Conservation (phyloP, 2,888 invertebrate species). For the Mongoloraphidia duomilia region DNA sequence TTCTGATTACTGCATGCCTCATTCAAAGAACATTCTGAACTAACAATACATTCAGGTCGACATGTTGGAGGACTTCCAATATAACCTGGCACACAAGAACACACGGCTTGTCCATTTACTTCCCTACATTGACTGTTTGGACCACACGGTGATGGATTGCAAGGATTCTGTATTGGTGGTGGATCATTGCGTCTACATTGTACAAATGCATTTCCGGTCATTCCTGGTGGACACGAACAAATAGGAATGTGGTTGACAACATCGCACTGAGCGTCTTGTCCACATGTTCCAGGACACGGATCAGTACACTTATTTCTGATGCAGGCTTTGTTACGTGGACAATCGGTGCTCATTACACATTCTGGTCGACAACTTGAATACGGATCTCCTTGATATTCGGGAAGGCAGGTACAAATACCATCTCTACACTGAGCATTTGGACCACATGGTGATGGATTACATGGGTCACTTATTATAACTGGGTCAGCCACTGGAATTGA, state of each 20-base stretch:
- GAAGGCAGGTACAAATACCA: slow-evolving; percentile 59
- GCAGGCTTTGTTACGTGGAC: slow-evolving; percentile 61
- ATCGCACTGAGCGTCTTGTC: slow-evolving; percentile 58
- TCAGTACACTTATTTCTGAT: slow-evolving; percentile 66
- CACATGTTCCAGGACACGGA: slow-evolving; percentile 74
- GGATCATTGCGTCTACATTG: slow-evolving; percentile 34
- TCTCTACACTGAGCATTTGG: slow-evolving; percentile 57
- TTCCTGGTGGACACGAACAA: slow-evolving; percentile 41
- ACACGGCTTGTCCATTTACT: slow-evolving; percentile 43
- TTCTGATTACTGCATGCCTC: slow-evolving; percentile 26
- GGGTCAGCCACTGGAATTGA: slow-evolving; percentile 27
- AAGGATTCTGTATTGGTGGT: slow-evolving; percentile 31
- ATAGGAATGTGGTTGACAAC: slow-evolving; percentile 58
- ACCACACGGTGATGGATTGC: slow-evolving; percentile 50
- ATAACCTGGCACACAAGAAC: slow-evolving; percentile 47
- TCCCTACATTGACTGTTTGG: slow-evolving; percentile 49
- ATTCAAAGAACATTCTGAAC: slow-evolving; percentile 23
- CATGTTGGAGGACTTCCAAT: slow-evolving; percentile 51
- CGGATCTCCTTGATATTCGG: slow-evolving; percentile 67
- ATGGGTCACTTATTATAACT: slow-evolving; percentile 33
- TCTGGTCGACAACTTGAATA: slow-evolving; percentile 65
- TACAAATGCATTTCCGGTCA: slow-evolving; percentile 55
- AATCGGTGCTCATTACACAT: slow-evolving; percentile 67
- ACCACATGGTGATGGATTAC: slow-evolving; percentile 58
- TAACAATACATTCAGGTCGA: slow-evolving; percentile 34